Conservation (phyloP, 2,113 vertebrate species). For the Motacilla tschutschensis region DNA sequence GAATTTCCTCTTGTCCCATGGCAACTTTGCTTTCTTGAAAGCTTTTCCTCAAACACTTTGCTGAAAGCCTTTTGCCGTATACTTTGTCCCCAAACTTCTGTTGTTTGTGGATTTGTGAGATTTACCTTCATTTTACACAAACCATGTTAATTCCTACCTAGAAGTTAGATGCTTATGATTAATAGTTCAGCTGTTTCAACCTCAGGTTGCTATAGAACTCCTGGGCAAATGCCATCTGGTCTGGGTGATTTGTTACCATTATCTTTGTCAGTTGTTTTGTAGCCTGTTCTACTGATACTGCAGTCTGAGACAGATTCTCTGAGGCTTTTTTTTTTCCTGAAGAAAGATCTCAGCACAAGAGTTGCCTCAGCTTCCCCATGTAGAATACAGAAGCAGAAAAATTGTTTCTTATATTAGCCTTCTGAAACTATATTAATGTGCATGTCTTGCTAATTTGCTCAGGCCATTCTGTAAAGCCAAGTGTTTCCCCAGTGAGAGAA, state of each 20-base stretch:
- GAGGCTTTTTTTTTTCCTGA: neutral
- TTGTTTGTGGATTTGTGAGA: neutral
- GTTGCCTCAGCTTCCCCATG: accelerated
- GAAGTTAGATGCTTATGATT: neutral
- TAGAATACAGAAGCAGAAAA: neutral
- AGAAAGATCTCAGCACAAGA: neutral
- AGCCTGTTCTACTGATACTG: neutral
- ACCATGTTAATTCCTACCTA: neutral
- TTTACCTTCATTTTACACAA: neutral
- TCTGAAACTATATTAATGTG: neutral
- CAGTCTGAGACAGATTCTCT: neutral
- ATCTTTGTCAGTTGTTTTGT: neutral
- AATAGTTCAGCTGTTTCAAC: neutral
- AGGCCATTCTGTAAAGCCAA: neutral
- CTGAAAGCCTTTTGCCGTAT: neutral
- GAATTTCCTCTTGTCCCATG: neutral
- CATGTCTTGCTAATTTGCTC: neutral
- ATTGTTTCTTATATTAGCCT: neutral
- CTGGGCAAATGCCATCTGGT: neutral
- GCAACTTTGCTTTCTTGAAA: neutral
- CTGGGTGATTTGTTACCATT: neutral
- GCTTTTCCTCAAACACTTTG: neutral
- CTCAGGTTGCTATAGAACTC: neutral
- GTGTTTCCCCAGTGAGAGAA: neutral
- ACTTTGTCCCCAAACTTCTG: neutral